phyloP scores from a whole-genome alignment of 2,888 invertebrate genomes.

The Drosophila longiperda region DNA sequence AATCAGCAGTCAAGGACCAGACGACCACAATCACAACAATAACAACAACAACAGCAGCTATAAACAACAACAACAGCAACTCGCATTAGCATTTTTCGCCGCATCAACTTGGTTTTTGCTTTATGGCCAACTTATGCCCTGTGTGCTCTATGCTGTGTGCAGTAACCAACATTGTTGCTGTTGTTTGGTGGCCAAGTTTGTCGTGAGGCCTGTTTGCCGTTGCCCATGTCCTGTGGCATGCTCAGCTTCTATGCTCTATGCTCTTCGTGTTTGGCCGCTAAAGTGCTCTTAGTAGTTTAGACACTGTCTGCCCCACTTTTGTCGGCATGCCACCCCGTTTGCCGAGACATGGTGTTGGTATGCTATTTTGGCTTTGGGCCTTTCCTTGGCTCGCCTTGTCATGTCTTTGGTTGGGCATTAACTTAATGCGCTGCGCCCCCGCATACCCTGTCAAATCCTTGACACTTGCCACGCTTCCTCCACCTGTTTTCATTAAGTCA shows the following conservation, averaged over 20 bases:
- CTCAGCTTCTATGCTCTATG: conserved; percentile 22
- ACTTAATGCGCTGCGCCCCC: conserved; percentile 70
- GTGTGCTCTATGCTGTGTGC: conserved; percentile 29
- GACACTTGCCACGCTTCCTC: conserved; percentile 61
- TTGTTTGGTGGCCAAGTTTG: conserved; percentile 43
- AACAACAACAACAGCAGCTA: conserved; percentile 11
- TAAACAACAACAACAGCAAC: conserved; percentile 18
- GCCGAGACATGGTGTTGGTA: neutral
- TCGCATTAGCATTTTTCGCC: conserved; percentile 63
- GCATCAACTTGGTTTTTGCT: conserved; percentile 63
- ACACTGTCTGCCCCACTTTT: conserved; percentile 68
- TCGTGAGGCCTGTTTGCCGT: conserved; percentile 42
- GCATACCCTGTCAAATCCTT: conserved; percentile 66
- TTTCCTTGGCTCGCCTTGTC: conserved; percentile 46
- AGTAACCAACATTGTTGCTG: conserved; percentile 5
- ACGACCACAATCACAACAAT: conserved; percentile 18
- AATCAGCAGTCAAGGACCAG: conserved; percentile 33
- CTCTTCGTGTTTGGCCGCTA: conserved; percentile 61
- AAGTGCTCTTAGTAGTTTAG: conserved; percentile 80
- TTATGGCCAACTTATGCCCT: conserved; percentile 59
- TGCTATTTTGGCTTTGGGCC: conserved; percentile 16
- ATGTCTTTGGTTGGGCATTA: conserved; percentile 76
- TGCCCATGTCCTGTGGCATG: conserved; percentile 34
- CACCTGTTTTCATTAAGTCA: conserved; percentile 75
- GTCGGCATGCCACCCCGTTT: conserved; percentile 22